phyloP scores from a whole-genome alignment of 1,140 invertebrate genomes.

The Leptonema lineaticorne region DNA sequence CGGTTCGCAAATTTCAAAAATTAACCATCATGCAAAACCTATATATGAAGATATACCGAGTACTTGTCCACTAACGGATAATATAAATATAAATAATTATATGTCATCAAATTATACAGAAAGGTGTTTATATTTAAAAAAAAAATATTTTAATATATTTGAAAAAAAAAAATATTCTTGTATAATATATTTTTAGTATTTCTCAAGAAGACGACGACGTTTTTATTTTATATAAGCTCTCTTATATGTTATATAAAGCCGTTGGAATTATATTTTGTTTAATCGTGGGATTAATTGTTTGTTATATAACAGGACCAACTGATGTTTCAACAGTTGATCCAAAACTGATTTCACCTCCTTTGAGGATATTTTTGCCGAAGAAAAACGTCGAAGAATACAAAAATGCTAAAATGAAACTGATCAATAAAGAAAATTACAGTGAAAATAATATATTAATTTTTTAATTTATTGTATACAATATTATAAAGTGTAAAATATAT shows the following conservation, averaged over 20 bases:
- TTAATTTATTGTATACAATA: background rate
- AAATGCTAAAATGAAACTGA: background rate
- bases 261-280: constrained; percentile 63
- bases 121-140: too few relatives aligned
- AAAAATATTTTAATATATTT: too few relatives aligned
- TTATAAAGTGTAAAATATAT: too few relatives aligned
- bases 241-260: constrained; percentile 22
- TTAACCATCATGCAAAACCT: background rate
- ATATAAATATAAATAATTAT: background rate
- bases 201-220: constrained; percentile 18
- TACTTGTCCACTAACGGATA: background rate
- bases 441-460: background rate
- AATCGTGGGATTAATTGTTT: constrained; percentile 65
- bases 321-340: constrained; percentile 60
- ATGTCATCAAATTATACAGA: background rate
- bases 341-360: constrained; percentile 59
- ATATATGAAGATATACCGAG: constrained; percentile 17
- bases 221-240: constrained; percentile 31
- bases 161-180: background rate
- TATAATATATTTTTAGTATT: background rate
- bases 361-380: constrained; percentile 34
- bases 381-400: constrained; percentile 11
- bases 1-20: constrained; percentile 10
- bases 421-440: background rate
- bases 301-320: constrained; percentile 65